These are phyloP conservation scores for Conchocele bisecta DNA, from an alignment of 2,888 invertebrate species.

Conservation along the genomic window DNA sequence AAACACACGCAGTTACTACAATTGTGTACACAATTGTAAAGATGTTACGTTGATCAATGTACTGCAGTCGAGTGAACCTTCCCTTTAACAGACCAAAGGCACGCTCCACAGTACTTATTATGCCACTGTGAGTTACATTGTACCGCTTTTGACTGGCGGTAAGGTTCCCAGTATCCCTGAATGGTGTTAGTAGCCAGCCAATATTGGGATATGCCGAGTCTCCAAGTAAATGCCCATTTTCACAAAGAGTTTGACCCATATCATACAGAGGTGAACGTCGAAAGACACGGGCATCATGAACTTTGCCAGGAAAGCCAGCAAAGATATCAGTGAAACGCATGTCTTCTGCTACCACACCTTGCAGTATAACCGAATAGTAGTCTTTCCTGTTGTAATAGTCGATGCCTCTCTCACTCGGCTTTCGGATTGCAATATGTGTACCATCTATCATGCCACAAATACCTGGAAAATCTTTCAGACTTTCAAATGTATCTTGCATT, in stretches of 20 bases:
- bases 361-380: conserved; percentile 21
- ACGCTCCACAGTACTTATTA: conserved; percentile 14
- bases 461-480: conserved; percentile 22
- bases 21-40: no score
- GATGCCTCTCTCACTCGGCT: conserved; percentile 3
- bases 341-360: conserved; percentile 20
- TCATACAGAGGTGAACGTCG: conserved; percentile 13
- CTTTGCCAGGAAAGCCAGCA: conserved; percentile 28
- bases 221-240: conserved; percentile 28
- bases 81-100: conserved; percentile 33
- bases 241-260: conserved; percentile 17
- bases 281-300: conserved; percentile 27
- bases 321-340: conserved; percentile 22
- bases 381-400: conserved; percentile 31
- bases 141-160: background rate
- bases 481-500: conserved; percentile 10
- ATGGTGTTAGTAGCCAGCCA: conserved; percentile 26
- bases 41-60: conserved; percentile 22
- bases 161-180: conserved; percentile 22
- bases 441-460: conserved; percentile 32
- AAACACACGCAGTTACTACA: no score
- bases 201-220: conserved; percentile 31
- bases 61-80: conserved; percentile 15
- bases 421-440: conserved; percentile 19
- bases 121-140: conserved; percentile 9